These are phyloP conservation scores for Phrynosoma platyrhinos DNA, from an alignment of 2,113 vertebrate genomes.

Conservation along the genomic window DNA sequence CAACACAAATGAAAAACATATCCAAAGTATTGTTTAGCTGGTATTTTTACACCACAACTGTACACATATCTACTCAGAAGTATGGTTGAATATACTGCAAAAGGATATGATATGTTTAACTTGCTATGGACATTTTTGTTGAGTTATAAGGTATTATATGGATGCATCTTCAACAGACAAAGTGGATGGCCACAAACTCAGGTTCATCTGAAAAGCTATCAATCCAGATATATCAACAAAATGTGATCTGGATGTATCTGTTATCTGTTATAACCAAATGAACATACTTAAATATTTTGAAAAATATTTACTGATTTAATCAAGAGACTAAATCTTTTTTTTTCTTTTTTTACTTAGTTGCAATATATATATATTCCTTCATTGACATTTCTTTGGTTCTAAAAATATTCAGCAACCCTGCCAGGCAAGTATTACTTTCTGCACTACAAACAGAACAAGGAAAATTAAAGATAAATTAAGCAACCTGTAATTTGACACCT, in stretches of 20 bases:
- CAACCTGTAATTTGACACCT: background rate
- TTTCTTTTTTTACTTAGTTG: background rate
- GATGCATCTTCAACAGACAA: background rate
- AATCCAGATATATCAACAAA: background rate
- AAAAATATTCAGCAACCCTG: background rate
- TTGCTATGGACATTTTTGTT: no score
- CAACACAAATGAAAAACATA: background rate
- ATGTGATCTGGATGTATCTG: background rate
- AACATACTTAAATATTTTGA: no score
- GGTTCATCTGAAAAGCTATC: background rate
- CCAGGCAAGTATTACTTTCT: background rate
- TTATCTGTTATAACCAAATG: background rate
- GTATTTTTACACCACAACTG: background rate
- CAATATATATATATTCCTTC: constrained; percentile 4
- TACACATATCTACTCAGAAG: background rate
- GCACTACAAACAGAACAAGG: background rate
- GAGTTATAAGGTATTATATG: background rate
- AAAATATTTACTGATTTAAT: no score
- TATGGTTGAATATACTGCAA: no score
- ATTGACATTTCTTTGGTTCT: background rate
- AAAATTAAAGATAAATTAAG: background rate
- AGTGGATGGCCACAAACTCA: background rate
- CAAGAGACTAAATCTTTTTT: no score
- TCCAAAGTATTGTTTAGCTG: background rate
- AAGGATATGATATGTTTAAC: no score